A percentile compares a stretch with the other conserved stretches of the same genome.
Evolutionary conservation across 2,113 vertebrate species (phyloP).

Genomic region (Misgurnus mizolepis): DNA sequence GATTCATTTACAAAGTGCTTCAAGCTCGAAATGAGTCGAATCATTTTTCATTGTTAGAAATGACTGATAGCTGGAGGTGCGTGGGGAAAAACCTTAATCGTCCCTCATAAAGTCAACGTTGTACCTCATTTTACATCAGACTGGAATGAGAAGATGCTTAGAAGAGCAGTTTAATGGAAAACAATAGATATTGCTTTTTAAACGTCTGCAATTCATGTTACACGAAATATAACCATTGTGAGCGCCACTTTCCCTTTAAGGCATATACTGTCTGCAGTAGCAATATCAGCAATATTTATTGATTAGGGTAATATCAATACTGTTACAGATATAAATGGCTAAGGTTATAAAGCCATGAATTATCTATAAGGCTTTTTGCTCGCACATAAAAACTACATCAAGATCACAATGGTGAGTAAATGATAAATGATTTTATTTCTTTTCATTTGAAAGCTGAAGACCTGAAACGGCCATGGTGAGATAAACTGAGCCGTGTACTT

Average conservation of each 20-base stretch:
- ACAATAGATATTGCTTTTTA: not conserved
- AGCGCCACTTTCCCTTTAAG: not conserved
- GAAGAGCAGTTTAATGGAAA: slow-evolving; percentile 13
- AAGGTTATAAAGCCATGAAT: slow-evolving; percentile 20
- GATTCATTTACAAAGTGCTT: slow-evolving; percentile 39
- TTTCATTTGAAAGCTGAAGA: no score
- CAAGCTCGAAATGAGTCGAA: slow-evolving; percentile 14
- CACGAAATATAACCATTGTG: slow-evolving; percentile 3
- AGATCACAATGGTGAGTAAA: no score
- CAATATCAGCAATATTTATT: slow-evolving; percentile 7
- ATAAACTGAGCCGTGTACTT: not conserved
- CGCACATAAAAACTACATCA: not conserved
- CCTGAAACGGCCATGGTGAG: no score
- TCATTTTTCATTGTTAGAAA: slow-evolving; percentile 44
- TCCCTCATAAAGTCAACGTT: not conserved
- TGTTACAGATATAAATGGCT: slow-evolving; percentile 13
- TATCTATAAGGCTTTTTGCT: slow-evolving; percentile 1
- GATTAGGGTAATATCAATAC: slow-evolving; percentile 20
- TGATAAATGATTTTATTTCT: no score
- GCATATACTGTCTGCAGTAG: not conserved
- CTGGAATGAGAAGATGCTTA: not conserved
- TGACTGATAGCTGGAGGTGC: slow-evolving; percentile 13
- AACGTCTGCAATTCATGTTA: not conserved
- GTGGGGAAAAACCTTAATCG: not conserved
- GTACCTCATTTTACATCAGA: not conserved